Evolutionary conservation across 2,888 invertebrate genomes (phyloP).

Genomic region (Fabriciana adippe): DNA sequence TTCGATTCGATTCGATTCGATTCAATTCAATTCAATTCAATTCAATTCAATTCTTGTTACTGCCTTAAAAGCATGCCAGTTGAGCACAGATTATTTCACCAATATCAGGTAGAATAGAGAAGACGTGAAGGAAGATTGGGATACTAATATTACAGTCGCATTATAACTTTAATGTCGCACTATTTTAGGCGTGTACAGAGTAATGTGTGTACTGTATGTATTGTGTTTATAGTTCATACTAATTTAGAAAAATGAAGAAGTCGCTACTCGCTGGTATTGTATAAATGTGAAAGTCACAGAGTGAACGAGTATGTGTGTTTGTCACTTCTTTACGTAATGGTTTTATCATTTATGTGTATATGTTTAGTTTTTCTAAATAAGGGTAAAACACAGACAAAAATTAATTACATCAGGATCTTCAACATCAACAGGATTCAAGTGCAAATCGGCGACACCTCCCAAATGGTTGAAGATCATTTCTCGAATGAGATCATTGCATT

Average conservation of each 20-base stretch:
- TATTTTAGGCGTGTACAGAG: too few relatives aligned
- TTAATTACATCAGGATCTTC: conserved; percentile 94
- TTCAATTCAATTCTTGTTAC: not conserved
- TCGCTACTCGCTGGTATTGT: too few relatives aligned
- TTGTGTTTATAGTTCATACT: not conserved
- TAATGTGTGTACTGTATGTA: too few relatives aligned
- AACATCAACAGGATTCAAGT: conserved; percentile 91
- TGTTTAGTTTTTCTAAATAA: not conserved
- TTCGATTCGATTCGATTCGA: not conserved
- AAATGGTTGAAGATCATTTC: conserved; percentile 94
- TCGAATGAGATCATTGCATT: conserved; percentile 94
- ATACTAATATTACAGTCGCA: too few relatives aligned
- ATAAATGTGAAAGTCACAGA: too few relatives aligned
- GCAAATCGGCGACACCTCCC: conserved; percentile 83
- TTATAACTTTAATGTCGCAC: too few relatives aligned
- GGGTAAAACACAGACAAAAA: not conserved
- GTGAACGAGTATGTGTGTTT: not conserved
- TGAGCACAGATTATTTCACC: too few relatives aligned
- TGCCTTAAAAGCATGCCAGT: too few relatives aligned
- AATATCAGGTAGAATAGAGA: too few relatives aligned
- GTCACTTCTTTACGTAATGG: not conserved
- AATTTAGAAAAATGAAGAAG: not conserved
- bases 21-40: not conserved
- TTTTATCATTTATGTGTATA: not conserved
- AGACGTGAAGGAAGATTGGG: too few relatives aligned